These are phyloP conservation scores for Sinelater perroti DNA, from an alignment of 2,888 invertebrate species.

Conservation along the genomic window DNA sequence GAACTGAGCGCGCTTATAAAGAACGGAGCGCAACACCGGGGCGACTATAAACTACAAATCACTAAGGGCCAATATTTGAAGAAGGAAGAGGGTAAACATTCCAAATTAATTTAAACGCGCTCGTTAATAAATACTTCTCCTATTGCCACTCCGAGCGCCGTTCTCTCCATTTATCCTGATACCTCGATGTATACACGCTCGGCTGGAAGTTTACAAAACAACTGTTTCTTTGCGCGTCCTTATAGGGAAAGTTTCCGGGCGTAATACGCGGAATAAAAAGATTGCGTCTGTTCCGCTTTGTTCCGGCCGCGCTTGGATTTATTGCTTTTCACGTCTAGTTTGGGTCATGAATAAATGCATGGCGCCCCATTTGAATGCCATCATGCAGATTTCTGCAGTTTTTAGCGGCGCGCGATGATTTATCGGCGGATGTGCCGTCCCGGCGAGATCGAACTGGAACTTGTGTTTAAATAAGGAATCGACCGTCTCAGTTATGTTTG, in stretches of 20 bases:
- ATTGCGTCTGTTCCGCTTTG: conserved; percentile 25
- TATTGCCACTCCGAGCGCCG: conserved; percentile 24
- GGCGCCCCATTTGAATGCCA: conserved; percentile 17
- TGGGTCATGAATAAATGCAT: conserved; percentile 25
- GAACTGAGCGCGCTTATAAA: too few species aligned
- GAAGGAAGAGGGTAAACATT: conserved; percentile 29
- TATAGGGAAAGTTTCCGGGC: conserved; percentile 27
- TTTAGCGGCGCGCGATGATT: too few species aligned
- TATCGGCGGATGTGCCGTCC: too few species aligned
- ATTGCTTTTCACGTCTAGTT: conserved; percentile 27
- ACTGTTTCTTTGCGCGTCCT: conserved; percentile 26
- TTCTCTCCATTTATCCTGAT: conserved; percentile 15
- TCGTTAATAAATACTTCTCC: conserved; percentile 27
- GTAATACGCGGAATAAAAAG: conserved; percentile 30
- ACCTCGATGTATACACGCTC: conserved; percentile 23
- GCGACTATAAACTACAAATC: conserved; percentile 22
- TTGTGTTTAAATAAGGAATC: too few species aligned
- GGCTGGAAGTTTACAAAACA: conserved; percentile 26
- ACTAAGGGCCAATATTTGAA: conserved; percentile 25
- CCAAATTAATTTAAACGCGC: conserved; percentile 30
- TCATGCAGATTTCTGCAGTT: conserved; percentile 16
- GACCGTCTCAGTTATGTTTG: too few species aligned
- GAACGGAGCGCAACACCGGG: conserved; percentile 9
- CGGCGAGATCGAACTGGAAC: too few species aligned
- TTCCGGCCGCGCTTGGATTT: conserved; percentile 20